Conservation (phyloP, 2,888 invertebrate genomes). For the Mallateleia sp. region DNA sequence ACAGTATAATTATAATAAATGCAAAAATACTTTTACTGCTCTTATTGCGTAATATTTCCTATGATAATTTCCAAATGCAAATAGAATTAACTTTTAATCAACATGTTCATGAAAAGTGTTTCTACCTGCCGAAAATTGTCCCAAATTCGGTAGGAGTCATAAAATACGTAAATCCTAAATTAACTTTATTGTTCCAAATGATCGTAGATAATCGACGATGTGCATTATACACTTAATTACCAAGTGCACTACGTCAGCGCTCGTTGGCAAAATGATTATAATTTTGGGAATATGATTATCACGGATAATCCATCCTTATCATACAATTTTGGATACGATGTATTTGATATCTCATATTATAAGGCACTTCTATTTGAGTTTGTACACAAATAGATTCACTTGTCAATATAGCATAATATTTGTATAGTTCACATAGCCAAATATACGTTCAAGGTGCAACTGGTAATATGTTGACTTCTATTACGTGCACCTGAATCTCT, state of each 20-base stretch:
- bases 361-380: slow-evolving; percentile 8
- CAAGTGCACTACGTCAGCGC: background rate
- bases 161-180: background rate
- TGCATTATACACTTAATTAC: background rate
- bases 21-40: too few relatives aligned
- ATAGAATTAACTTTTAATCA: too few relatives aligned
- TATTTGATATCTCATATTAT: slow-evolving; percentile 1
- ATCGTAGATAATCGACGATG: background rate
- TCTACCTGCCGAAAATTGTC: background rate
- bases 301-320: background rate
- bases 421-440: slow-evolving; percentile 40
- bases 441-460: slow-evolving; percentile 46
- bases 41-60: too few relatives aligned
- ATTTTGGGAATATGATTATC: background rate
- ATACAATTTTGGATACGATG: background rate
- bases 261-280: background rate
- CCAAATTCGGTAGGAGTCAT: background rate
- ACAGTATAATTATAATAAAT: too few relatives aligned
- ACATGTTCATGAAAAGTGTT: background rate
- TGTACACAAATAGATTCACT: slow-evolving; percentile 33
- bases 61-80: too few relatives aligned
- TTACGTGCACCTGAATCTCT: slow-evolving; percentile 56
- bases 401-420: slow-evolving; percentile 55
- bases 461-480: slow-evolving; percentile 52
- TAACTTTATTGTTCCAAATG: background rate